phyloP scores from a whole-genome alignment of 92 coral and sea anemone species.

The Meandrina meandrites region DNA sequence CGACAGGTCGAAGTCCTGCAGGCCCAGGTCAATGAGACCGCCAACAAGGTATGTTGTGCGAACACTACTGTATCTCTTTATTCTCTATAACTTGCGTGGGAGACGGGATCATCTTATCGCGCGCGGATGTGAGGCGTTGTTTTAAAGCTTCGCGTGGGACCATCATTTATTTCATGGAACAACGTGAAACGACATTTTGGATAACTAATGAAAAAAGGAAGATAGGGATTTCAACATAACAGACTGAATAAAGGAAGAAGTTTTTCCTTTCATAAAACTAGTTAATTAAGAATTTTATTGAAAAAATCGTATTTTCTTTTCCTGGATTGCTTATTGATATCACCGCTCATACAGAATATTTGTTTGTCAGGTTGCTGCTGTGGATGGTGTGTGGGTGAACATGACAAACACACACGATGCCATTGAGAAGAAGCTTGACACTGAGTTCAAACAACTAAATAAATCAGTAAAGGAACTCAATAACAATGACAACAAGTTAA shows the following conservation, averaged over 20 bases:
- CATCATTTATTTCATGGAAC: background rate
- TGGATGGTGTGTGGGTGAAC: slow-evolving; percentile 37
- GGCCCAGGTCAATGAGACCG: slow-evolving; percentile 24
- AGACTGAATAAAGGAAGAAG: background rate
- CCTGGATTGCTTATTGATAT: background rate
- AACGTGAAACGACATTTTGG: background rate
- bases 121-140: too few species aligned
- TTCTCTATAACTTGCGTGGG: background rate
- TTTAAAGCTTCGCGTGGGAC: background rate
- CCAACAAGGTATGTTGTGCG: slow-evolving; percentile 10
- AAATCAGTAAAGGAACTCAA: slow-evolving; percentile 13
- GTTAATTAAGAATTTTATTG: too few species aligned
- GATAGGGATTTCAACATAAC: background rate
- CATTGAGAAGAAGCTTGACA: slow-evolving; percentile 17
- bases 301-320: background rate
- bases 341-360: background rate
- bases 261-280: background rate
- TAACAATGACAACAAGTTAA: background rate
- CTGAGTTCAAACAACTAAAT: slow-evolving; percentile 16
- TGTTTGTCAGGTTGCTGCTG: slow-evolving; percentile 5
- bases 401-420: slow-evolving; percentile 8
- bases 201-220: too few species aligned
- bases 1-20: slow-evolving; percentile 28
- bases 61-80: background rate
- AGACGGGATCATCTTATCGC: background rate